phyloP scores from a whole-genome alignment of 2,113 vertebrate genomes.

The Microcebus lehilahytsara region DNA sequence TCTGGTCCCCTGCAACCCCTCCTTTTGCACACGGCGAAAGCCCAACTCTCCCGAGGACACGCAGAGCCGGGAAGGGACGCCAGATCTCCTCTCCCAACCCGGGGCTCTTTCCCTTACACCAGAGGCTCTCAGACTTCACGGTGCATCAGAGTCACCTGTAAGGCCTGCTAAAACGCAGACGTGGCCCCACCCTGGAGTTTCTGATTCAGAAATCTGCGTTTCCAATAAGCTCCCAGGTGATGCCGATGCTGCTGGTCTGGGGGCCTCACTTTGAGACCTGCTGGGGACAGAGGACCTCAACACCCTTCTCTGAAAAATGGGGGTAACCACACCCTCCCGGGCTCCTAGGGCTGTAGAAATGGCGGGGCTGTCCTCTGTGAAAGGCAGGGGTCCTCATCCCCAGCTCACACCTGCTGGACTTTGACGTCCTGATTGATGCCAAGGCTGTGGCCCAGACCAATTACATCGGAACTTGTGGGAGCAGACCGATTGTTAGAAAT shows the following conservation, averaged over 20 bases:
- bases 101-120: background rate
- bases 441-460: background rate
- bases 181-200: background rate
- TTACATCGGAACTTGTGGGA: background rate
- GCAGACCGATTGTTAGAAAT: background rate
- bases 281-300: background rate
- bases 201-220: background rate
- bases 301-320: background rate
- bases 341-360: background rate
- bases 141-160: background rate
- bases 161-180: background rate
- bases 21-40: background rate
- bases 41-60: background rate
- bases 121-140: background rate
- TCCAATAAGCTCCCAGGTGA: background rate
- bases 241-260: fast-evolving
- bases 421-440: background rate
- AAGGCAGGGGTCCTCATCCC: background rate
- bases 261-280: background rate
- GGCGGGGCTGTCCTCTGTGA: fast-evolving
- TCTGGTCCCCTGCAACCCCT: background rate
- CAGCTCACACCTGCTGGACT: fast-evolving
- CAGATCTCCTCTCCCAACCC: background rate
- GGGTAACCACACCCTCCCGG: background rate
- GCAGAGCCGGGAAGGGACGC: background rate